Evolutionary conservation across 2,888 invertebrate genomes (phyloP).

Genomic region (Eupithecia dodoneata): DNA sequence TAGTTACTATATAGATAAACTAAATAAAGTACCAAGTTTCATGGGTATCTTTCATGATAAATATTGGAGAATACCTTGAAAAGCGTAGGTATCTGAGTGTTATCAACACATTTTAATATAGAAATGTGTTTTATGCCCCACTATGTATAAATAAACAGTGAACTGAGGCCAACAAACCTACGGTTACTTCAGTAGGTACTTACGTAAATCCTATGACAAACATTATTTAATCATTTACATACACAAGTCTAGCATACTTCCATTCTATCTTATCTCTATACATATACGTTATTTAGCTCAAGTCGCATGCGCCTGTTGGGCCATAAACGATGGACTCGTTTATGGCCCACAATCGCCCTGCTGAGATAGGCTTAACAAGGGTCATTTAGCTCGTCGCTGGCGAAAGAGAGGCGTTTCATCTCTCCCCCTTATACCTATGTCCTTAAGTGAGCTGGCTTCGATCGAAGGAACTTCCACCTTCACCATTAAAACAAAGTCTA

Average conservation of each 20-base stretch:
- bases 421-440: slow-evolving; percentile 85
- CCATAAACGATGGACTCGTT: too few species aligned
- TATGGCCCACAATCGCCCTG: too few species aligned
- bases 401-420: neutral
- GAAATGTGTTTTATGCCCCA: neutral
- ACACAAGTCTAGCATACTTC: neutral
- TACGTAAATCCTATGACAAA: neutral
- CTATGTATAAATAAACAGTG: neutral
- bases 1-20: neutral
- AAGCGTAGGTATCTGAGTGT: neutral
- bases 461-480: neutral
- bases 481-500: neutral
- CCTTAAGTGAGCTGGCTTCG: slow-evolving; percentile 89
- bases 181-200: neutral
- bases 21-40: neutral
- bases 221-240: slow-evolving; percentile 5
- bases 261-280: neutral
- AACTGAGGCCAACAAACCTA: slow-evolving; percentile 7
- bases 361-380: neutral
- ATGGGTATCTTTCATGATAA: neutral
- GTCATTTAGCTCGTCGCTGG: slow-evolving; percentile 93
- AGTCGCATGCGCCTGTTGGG: neutral
- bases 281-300: neutral
- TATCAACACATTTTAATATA: neutral
- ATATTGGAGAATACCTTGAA: neutral